Conservation (phyloP, 2,113 vertebrate species). For the Leucopsar rothschildi region DNA sequence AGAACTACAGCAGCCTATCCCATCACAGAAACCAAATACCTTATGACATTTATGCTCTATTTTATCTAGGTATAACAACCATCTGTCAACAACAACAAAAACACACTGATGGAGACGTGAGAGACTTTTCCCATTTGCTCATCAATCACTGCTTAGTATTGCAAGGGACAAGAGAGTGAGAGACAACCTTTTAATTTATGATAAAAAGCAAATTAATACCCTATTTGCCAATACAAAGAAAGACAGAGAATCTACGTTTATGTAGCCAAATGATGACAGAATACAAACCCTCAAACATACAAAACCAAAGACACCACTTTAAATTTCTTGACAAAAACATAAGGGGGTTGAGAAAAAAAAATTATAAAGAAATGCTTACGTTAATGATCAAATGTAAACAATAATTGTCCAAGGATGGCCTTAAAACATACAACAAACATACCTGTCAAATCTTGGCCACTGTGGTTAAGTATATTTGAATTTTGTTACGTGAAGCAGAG, state of each 20-base stretch:
- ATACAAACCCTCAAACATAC: neutral
- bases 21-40: neutral
- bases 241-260: neutral
- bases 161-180: neutral
- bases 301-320: neutral
- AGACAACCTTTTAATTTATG: neutral
- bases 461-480: neutral
- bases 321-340: neutral
- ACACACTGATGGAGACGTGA: neutral
- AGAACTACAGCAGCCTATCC: neutral
- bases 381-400: neutral
- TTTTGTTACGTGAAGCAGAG: neutral
- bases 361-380: neutral
- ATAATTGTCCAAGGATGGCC: neutral
- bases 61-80: conserved; percentile 13
- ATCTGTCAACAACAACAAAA: conserved; percentile 22
- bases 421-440: neutral
- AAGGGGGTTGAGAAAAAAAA: neutral
- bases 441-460: neutral
- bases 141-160: neutral
- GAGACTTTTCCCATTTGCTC: neutral
- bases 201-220: neutral
- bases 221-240: conserved; percentile 19
- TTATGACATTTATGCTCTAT: neutral
- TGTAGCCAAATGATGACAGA: neutral